A percentile compares a stretch with the other conserved stretches of the same genome.
Evolutionary conservation across 2,797 vertebrate species (phyloP).

Genomic region (Allobates femoralis): DNA sequence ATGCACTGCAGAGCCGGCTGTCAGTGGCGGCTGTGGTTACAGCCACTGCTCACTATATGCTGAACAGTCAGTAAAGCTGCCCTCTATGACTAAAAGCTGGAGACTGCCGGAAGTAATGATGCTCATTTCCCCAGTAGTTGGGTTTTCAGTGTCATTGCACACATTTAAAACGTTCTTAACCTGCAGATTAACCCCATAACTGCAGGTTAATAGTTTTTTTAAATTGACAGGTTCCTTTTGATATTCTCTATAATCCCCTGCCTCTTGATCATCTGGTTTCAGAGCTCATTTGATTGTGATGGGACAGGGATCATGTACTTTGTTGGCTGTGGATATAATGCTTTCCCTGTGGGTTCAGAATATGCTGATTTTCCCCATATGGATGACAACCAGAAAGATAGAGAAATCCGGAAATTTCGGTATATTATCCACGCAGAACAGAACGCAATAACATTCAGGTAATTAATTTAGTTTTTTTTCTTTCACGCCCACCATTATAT

Average conservation of each 20-base stretch:
- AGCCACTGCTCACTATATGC: no score
- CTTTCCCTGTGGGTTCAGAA: constrained; percentile 90
- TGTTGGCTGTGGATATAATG: constrained; percentile 93
- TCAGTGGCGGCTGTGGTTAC: no score
- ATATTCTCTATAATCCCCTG: neutral
- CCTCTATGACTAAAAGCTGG: no score
- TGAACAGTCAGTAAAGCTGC: no score
- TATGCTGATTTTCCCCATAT: constrained; percentile 94
- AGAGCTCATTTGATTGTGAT: constrained; percentile 79
- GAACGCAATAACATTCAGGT: constrained; percentile 96
- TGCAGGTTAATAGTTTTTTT: no score
- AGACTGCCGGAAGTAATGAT: no score
- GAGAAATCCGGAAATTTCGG: constrained; percentile 90
- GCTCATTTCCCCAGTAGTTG: no score
- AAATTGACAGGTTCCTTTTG: no score
- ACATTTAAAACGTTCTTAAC: no score
- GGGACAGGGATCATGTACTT: constrained; percentile 86
- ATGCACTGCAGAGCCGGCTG: no score
- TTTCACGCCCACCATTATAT: neutral
- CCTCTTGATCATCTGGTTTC: constrained; percentile 7
- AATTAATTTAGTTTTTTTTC: constrained; percentile 24
- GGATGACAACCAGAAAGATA: constrained; percentile 91
- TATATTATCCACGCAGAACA: constrained; percentile 95
- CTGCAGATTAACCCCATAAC: no score
- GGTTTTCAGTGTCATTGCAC: no score